Conservation (phyloP, 2,113 vertebrate genomes). For the Sprattus sprattus region DNA sequence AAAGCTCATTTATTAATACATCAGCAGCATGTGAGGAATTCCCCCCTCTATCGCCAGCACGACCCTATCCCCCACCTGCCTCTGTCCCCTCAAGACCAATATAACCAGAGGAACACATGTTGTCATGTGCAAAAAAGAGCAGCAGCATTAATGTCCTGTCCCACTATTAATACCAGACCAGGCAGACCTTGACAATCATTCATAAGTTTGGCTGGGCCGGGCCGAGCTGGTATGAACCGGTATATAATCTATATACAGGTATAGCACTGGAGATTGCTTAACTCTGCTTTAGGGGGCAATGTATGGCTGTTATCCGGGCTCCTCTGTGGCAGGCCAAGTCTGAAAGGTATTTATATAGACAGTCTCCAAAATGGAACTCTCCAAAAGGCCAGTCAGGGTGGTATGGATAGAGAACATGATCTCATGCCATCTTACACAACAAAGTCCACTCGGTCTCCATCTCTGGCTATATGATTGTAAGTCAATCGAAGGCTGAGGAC, state of each 20-base stretch:
- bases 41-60: neutral
- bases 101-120: slow-evolving; percentile 68
- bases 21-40: slow-evolving; percentile 68
- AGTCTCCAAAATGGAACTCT: neutral
- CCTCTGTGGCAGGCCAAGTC: neutral
- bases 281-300: neutral
- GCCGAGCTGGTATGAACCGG: slow-evolving; percentile 37
- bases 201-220: slow-evolving; percentile 8
- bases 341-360: slow-evolving; percentile 6
- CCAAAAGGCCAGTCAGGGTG: neutral
- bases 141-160: slow-evolving; percentile 50
- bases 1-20: slow-evolving; percentile 77
- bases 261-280: neutral
- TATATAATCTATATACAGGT: slow-evolving; percentile 38
- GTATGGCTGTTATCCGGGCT: slow-evolving; percentile 8
- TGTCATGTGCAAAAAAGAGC: slow-evolving; percentile 59
- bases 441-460: neutral
- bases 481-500: neutral
- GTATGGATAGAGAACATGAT: neutral
- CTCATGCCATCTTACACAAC: neutral
- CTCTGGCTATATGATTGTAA: neutral
- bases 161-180: slow-evolving; percentile 24
- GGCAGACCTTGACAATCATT: slow-evolving; percentile 23
- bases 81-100: slow-evolving; percentile 58
- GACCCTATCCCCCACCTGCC: slow-evolving; percentile 52